phyloP scores from a whole-genome alignment of 2,888 invertebrate species.

The Diabrotica balteata region DNA sequence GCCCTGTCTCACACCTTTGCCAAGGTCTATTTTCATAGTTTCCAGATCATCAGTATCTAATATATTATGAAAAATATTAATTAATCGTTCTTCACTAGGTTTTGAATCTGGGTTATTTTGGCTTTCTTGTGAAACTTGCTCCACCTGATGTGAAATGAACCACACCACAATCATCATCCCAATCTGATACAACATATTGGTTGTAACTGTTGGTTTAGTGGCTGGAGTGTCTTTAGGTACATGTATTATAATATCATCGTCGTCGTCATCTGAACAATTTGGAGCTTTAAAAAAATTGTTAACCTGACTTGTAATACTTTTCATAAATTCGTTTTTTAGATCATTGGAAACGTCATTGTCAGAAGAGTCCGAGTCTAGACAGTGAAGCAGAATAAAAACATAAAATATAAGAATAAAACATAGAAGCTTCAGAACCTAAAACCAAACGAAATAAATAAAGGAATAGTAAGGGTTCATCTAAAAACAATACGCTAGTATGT shows the following conservation, averaged over 20 bases:
- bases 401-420: too few species aligned
- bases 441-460: background rate
- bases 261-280: background rate
- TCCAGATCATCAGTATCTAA: too few species aligned
- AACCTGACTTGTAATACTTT: background rate
- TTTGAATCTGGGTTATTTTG: too few species aligned
- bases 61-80: too few species aligned
- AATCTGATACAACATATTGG: background rate
- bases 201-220: background rate
- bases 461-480: background rate
- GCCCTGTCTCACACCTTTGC: too few species aligned
- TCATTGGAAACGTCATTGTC: background rate
- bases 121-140: background rate
- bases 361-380: background rate
- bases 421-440: background rate
- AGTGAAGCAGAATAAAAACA: too few species aligned
- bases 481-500: background rate
- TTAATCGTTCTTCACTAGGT: too few species aligned
- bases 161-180: background rate
- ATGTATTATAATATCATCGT: background rate
- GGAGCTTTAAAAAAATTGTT: background rate
- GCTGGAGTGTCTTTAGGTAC: background rate
- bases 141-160: background rate
- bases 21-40: too few species aligned
- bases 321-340: background rate